Evolutionary conservation across 2,888 invertebrate genomes (phyloP).

Genomic region (Aethes cnicana): DNA sequence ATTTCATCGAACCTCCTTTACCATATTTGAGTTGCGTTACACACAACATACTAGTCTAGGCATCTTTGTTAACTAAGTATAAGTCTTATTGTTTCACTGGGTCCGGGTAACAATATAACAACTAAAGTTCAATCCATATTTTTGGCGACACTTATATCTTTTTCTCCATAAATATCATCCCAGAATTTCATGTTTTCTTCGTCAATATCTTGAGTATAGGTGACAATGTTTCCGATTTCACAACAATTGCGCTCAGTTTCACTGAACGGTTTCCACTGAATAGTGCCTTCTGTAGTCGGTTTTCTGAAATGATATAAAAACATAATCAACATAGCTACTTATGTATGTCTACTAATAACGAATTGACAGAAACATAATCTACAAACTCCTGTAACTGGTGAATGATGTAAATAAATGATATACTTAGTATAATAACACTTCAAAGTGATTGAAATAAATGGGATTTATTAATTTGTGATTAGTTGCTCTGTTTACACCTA

Average conservation of each 20-base stretch:
- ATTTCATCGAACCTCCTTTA: slow-evolving; percentile 33
- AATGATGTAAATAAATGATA: no score
- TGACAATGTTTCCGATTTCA: slow-evolving; percentile 55
- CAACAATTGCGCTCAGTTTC: slow-evolving; percentile 54
- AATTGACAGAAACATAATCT: no score
- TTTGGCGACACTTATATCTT: slow-evolving; percentile 24
- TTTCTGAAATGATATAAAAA: slow-evolving; percentile 52
- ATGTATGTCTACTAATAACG: no score
- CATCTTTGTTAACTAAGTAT: no score
- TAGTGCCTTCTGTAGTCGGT: slow-evolving; percentile 49
- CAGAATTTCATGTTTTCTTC: slow-evolving; percentile 58
- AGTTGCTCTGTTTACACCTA: no score
- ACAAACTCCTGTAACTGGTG: no score
- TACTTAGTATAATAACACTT: no score
- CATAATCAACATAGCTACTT: no score
- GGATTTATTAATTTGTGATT: not conserved
- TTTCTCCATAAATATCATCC: slow-evolving; percentile 64
- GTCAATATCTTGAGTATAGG: slow-evolving; percentile 50
- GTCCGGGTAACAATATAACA: no score
- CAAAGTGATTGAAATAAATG: not conserved
- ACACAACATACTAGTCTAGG: no score
- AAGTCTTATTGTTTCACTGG: no score
- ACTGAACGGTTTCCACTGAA: slow-evolving; percentile 63
- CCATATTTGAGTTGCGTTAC: no score
- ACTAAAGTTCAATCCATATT: not conserved